Evolutionary conservation across 2,888 invertebrate species (phyloP), one percentile per base, ranked within the genome.

Genomic region (Crepidodera aurea): DNA sequence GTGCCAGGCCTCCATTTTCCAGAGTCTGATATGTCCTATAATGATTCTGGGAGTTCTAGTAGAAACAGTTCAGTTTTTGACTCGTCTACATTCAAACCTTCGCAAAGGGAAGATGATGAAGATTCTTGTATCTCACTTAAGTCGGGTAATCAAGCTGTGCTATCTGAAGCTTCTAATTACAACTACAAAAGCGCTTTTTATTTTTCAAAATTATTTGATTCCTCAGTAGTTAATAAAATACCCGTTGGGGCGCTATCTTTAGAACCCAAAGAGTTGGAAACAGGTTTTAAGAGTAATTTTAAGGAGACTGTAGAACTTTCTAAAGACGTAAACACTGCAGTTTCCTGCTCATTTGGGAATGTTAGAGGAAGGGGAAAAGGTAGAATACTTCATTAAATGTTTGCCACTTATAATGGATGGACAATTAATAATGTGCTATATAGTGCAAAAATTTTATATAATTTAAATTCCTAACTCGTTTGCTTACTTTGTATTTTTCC

Each of bases 1-100:
- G 69, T 79, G 32, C 78, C 79, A 0, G 84, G 83, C 0, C 73
- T 74, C 10, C 84, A 84, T 71, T 68, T 81, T 40, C 84, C 84
- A 0, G 15, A 59, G 1, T 65, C 60, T 25, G 66, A 74, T 10
- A 63, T 39, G 13, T 42, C 50, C 6, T 51, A 12, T n/a, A 6
- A n/a, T 1, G 18, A 32, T 5, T 39, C 54, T 7, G 64, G 64
- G 19, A 27, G 59, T 4, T 22, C 46, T 2, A 65, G 65, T 25
- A 22, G 15, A 13, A 51, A 54, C 2, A 63, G 63, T 54, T 56
- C 53, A 5, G 13, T 40, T 40, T 42, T 48, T 10, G 51, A 51
- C 1, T 34, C 6, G 12, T 64, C 53, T 55, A 58, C 7, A 8
- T 29, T 59, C 19, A 25, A 48, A 12, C 16, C 50, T 0, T 54